Base-by-base conservation (phyloP, 2,797 vertebrate species). In the Pelobates cultripes region DNA sequence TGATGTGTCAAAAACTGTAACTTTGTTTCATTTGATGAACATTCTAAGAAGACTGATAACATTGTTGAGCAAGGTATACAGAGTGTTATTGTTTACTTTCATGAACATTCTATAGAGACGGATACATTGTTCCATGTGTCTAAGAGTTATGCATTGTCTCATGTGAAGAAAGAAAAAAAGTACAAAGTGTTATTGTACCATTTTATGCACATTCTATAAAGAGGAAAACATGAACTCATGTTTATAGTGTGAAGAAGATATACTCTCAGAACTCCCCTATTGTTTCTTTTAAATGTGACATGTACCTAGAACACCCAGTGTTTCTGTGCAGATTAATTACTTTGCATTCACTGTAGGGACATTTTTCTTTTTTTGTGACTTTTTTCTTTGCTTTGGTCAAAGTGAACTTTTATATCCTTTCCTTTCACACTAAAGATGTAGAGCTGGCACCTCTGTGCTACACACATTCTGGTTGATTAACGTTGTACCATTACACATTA, bases 391-490 rank as follows among this genome's bases (percentile, higher is more conserved):
- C 71, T 60, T 68, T 81, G 57, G 70, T 41, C n/a, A 3, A 47
- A 47, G 47, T 12, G 53, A 51, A 70, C 67, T 81, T 75, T 69
- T 53, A 51, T 40, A 63, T 75, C 74, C 73, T 69, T 53, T 69
- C 17, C 43, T 51, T 75, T 81, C 73, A 81, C 80, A 40, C 73
- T 43, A 15, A 40, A 43, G 73, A 42, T 70, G 68, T 43, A 76
- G 70, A 79, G 74, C 70, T 71, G 80, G 44, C 80, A 76, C 43
- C 73, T 53, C 44, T 2, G 10, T 43, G 67, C 73, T 70, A 76
- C 41, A 76, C 64, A 81, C 73, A 70, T 70, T 81, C 63, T 47
- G 45, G 53, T 28, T 42, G 55, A 81, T 76, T 76, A 70, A 76
- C 43, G 64, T 76, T 70, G n/a, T 10, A 13, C 72, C 28, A 64